These are phyloP conservation scores for Agriopis aurantiaria DNA, from an alignment of 2,888 invertebrate species.

Conservation along the genomic window DNA sequence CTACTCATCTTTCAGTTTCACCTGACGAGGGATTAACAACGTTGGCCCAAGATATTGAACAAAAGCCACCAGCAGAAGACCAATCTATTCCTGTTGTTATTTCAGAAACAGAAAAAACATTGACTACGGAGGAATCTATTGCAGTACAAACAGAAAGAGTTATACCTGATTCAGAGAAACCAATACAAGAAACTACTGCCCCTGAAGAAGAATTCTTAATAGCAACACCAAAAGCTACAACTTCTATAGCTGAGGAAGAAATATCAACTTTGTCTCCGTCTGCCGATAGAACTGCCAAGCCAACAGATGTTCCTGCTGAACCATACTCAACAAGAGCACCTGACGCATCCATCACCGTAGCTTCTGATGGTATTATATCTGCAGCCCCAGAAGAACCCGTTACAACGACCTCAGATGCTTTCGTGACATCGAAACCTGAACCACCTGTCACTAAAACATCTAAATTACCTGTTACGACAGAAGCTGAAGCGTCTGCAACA, in stretches of 20 bases:
- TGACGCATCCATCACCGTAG: conserved; percentile 54
- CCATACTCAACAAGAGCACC: conserved; percentile 48
- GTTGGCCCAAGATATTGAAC: conserved; percentile 25
- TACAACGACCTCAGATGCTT: background rate
- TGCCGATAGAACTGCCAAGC: conserved; percentile 59
- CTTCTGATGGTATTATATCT: conserved; percentile 20
- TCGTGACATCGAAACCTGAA: background rate
- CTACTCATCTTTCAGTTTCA: conserved; percentile 17
- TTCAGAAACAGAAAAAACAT: conserved; percentile 27
- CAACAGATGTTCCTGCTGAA: conserved; percentile 57
- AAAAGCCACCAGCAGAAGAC: conserved; percentile 22
- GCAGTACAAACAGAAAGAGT: conserved; percentile 41
- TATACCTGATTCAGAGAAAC: conserved; percentile 39
- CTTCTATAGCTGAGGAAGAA: conserved; percentile 37
- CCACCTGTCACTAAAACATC: background rate
- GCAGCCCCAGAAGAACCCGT: conserved; percentile 36
- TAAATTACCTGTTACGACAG: background rate
- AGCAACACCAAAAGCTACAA: conserved; percentile 39
- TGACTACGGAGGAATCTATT: conserved; percentile 23
- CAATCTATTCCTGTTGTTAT: conserved; percentile 29
- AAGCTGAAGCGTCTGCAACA: conserved; percentile 1
- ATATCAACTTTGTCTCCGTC: conserved; percentile 38
- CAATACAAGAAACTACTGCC: conserved; percentile 36
- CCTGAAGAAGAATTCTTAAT: conserved; percentile 39
- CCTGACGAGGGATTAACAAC: conserved; percentile 23